Conservation (phyloP, 2,113 vertebrate species). For the Talpa occidentalis region DNA sequence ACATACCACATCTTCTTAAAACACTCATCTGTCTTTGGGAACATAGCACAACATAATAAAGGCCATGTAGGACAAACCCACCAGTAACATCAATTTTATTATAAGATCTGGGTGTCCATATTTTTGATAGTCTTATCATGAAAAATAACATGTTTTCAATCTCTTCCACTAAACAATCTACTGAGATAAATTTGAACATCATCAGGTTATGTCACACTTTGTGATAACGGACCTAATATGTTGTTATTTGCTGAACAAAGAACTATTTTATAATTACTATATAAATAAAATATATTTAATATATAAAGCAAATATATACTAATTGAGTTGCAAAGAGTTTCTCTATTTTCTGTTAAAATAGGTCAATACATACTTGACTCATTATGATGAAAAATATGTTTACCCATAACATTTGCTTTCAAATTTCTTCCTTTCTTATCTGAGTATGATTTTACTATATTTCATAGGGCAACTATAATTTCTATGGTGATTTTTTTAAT, state of each 20-base stretch:
- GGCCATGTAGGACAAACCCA: no score
- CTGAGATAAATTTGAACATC: neutral
- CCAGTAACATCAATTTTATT: no score
- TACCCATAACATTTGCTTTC: neutral
- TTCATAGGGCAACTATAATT: neutral
- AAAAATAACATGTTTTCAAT: neutral
- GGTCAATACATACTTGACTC: neutral
- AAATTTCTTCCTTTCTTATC: neutral
- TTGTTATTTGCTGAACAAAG: neutral
- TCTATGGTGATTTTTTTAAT: neutral
- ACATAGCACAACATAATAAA: no score
- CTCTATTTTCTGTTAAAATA: neutral
- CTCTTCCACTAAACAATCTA: neutral
- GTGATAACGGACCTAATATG: neutral
- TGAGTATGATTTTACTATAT: neutral
- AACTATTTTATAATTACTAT: neutral
- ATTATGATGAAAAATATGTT: neutral
- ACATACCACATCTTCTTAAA: no score
- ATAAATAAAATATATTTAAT: no score
- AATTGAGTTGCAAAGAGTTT: neutral
- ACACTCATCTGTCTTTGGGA: no score
- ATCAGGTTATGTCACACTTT: neutral
- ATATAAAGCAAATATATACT: no score
- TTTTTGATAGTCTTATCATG: neutral
- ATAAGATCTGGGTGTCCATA: no score